These are phyloP conservation scores for Charanyca ferruginea DNA, from an alignment of 2,888 invertebrate genomes.

Conservation along the genomic window DNA sequence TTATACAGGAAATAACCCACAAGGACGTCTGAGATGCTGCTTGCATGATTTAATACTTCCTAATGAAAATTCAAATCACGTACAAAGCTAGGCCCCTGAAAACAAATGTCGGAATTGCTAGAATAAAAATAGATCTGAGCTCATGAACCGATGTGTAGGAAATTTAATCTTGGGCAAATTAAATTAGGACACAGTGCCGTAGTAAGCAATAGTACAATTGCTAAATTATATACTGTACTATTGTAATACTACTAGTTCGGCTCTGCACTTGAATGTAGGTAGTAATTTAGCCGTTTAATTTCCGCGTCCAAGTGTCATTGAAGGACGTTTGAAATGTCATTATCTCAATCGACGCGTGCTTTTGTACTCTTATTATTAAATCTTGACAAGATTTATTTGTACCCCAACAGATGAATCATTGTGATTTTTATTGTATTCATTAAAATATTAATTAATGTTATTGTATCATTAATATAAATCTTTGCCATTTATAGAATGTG, in stretches of 20 bases:
- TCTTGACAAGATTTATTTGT: constrained; percentile 49
- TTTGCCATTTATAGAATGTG: constrained; percentile 6
- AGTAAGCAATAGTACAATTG: constrained; percentile 49
- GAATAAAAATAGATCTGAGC: constrained; percentile 67
- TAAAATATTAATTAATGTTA: constrained; percentile 31
- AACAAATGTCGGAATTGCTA: constrained; percentile 55
- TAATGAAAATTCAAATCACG: constrained; percentile 70
- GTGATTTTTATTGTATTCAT: constrained; percentile 38
- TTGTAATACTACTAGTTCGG: constrained; percentile 64
- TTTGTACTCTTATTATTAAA: constrained; percentile 62
- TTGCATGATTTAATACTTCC: constrained; percentile 69
- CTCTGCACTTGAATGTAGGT: constrained; percentile 75
- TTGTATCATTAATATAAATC: constrained; percentile 23
- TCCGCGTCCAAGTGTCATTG: constrained; percentile 83
- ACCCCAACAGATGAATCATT: constrained; percentile 57
- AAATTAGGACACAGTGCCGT: constrained; percentile 35
- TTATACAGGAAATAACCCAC: constrained; percentile 68
- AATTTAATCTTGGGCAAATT: constrained; percentile 47
- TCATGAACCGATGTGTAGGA: constrained; percentile 52
- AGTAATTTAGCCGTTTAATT: constrained; percentile 85
- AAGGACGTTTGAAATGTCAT: constrained; percentile 84
- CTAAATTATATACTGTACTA: constrained; percentile 57
- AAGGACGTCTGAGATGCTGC: constrained; percentile 75
- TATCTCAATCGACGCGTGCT: constrained; percentile 68
- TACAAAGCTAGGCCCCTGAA: constrained; percentile 63